A percentile compares a stretch with the other conserved stretches of the same genome.
Evolutionary conservation across 2,797 vertebrate species (phyloP).

Genomic region (Sebastes miniatus): DNA sequence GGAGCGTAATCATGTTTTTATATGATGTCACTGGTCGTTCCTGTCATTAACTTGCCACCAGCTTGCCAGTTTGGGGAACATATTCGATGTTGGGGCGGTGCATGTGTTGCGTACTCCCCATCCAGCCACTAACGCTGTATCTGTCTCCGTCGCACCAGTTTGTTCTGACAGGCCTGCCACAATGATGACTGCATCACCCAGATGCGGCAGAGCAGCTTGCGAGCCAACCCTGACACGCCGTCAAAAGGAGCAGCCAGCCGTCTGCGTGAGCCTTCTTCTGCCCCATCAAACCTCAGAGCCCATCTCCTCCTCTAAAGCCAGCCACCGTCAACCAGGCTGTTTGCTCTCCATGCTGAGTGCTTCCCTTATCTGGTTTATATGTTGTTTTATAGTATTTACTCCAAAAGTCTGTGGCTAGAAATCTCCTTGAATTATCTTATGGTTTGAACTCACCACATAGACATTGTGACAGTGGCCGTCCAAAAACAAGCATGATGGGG

Average conservation of each 20-base stretch:
- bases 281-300: conserved; percentile 83
- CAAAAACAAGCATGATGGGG: conserved; percentile 52
- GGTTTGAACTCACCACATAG: conserved; percentile 27
- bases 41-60: conserved; percentile 85
- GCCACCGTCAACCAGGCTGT: conserved; percentile 38
- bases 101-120: conserved; percentile 90
- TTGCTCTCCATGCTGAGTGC: conserved; percentile 14
- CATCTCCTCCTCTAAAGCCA: conserved; percentile 56
- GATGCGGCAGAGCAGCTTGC: conserved; percentile 88
- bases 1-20: conserved; percentile 72
- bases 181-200: conserved; percentile 89
- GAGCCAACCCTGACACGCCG: conserved; percentile 86
- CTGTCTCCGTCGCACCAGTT: conserved; percentile 84
- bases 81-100: conserved; percentile 90
- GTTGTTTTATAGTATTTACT: conserved; percentile 27
- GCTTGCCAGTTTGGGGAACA: conserved; percentile 93
- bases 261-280: conserved; percentile 83
- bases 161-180: conserved; percentile 94
- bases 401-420: conserved; percentile 7
- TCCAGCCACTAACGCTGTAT: conserved; percentile 84
- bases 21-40: conserved; percentile 77
- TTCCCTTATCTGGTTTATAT: conserved; percentile 12
- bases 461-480: conserved; percentile 5
- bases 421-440: conserved; percentile 30
- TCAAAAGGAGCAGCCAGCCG: conserved; percentile 93